These are phyloP conservation scores for Agelaius phoeniceus DNA, from an alignment of 2,113 vertebrate species.

Conservation along the genomic window DNA sequence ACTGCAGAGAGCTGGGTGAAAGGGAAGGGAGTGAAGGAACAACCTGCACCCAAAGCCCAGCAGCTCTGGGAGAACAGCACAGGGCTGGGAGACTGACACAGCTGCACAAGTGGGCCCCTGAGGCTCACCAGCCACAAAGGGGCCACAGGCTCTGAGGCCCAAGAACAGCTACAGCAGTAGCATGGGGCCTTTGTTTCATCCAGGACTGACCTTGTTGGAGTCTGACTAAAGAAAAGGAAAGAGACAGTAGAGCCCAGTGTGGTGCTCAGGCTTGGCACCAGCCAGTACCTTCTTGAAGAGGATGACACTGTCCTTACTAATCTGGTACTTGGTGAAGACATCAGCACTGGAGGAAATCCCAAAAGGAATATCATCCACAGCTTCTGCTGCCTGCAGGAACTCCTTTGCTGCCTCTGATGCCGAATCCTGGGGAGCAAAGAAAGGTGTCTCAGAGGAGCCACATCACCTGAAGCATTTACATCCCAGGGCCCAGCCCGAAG, in stretches of 20 bases:
- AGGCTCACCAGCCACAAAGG: fast-evolving
- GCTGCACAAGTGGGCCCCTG: too few relatives aligned
- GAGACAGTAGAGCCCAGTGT: neutral
- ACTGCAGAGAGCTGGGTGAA: neutral
- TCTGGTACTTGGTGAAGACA: constrained; percentile 85
- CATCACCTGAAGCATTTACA: neutral
- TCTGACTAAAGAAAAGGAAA: neutral
- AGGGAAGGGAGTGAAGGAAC: neutral
- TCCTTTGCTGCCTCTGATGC: constrained; percentile 83
- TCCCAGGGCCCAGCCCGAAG: neutral
- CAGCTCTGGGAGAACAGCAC: neutral
- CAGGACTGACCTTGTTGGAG: neutral
- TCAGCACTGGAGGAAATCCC: constrained; percentile 82
- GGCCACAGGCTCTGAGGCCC: neutral
- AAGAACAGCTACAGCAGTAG: neutral
- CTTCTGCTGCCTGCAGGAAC: constrained; percentile 87
- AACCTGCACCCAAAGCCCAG: neutral
- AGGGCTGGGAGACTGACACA: neutral
- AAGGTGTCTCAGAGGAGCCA: neutral
- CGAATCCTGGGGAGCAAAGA: constrained; percentile 73
- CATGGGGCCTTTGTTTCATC: fast-evolving
- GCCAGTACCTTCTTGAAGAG: constrained; percentile 95
- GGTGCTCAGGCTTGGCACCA: neutral
- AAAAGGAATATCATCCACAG: constrained; percentile 91
- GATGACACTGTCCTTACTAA: constrained; percentile 83